phyloP scores from a whole-genome alignment of 2,888 invertebrate species.

The Ophion costatus region DNA sequence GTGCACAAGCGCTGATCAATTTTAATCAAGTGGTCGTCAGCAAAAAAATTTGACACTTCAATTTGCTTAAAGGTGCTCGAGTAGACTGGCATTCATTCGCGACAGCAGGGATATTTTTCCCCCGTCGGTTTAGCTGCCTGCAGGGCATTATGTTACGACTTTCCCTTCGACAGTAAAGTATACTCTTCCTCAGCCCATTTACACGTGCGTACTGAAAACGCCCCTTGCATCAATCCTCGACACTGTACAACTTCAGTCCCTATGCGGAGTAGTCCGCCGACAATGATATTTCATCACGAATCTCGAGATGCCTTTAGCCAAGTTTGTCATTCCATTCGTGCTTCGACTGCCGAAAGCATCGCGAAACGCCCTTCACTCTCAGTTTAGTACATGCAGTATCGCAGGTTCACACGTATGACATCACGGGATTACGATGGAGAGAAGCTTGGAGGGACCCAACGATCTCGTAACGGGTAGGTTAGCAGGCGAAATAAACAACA shows the following conservation, averaged over 20 bases:
- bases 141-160: neutral
- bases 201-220: neutral
- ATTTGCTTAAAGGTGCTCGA: neutral
- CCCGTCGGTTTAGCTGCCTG: neutral
- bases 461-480: neutral
- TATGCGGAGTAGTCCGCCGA: neutral
- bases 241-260: neutral
- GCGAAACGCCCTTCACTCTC: neutral
- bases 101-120: neutral
- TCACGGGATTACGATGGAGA: neutral
- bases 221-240: neutral
- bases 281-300: conserved; percentile 1
- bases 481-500: neutral
- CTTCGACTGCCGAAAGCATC: neutral
- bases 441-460: neutral
- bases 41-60: neutral
- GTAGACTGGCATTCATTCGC: neutral
- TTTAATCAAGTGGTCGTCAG: neutral
- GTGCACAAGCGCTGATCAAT: neutral
- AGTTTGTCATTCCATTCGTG: neutral
- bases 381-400: neutral
- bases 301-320: neutral
- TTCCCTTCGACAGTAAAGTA: neutral
- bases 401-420: neutral
- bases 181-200: neutral